Percentiles rank a stretch among this genome's conserved stretches.
Conservation (phyloP, 1,140 invertebrate genomes). For the Centruroides sculpturatus region DNA sequence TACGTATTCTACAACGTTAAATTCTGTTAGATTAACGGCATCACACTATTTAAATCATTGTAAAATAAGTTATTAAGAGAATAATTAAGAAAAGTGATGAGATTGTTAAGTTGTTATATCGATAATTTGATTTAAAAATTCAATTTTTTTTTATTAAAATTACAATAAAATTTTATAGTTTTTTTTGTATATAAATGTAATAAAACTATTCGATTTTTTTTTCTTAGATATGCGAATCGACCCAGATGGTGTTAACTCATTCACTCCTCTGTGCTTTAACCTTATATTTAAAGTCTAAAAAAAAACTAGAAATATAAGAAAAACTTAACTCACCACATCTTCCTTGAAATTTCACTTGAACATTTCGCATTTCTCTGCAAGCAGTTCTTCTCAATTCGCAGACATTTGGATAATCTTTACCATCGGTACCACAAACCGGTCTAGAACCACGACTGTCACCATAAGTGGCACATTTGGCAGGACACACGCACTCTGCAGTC, state of each 20-base stretch:
- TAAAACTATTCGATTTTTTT: neutral
- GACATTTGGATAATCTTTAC: slow-evolving; percentile 43
- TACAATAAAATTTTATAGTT: neutral
- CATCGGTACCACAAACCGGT: slow-evolving; percentile 48
- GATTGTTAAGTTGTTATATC: no score
- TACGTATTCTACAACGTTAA: no score
- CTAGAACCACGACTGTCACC: slow-evolving; percentile 59
- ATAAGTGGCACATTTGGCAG: slow-evolving; percentile 55
- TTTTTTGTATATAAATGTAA: neutral
- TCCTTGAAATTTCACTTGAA: slow-evolving; percentile 70
- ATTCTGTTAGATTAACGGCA: no score
- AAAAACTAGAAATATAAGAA: neutral
- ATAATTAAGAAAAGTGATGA: no score
- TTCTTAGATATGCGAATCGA: neutral
- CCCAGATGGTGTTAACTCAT: neutral
- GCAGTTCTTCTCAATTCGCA: slow-evolving; percentile 67
- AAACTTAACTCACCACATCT: slow-evolving; percentile 62
- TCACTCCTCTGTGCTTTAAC: neutral
- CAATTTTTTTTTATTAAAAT: neutral
- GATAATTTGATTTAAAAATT: neutral
- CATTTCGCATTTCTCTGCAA: slow-evolving; percentile 53
- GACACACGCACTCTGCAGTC: slow-evolving; percentile 54
- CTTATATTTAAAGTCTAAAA: neutral
- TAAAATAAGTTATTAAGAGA: neutral
- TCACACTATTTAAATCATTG: neutral